Evolutionary conservation across 2,888 invertebrate genomes (phyloP).

Genomic region (Chrysomela aeneicollis): DNA sequence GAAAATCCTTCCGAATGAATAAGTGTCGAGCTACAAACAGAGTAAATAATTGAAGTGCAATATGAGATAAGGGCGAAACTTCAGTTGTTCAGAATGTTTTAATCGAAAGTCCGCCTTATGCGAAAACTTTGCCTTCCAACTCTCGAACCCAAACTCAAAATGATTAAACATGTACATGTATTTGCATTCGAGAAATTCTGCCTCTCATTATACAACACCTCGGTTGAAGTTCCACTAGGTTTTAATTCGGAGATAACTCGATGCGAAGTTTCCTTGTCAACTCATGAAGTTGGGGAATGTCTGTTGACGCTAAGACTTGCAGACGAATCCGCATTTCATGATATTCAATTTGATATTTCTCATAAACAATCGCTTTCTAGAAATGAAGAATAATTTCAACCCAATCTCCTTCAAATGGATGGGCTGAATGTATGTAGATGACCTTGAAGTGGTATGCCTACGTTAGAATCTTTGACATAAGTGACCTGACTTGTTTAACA

Average conservation of each 20-base stretch:
- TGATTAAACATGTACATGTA: conserved; percentile 18
- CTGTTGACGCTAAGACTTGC: background rate
- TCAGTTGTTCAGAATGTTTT: background rate
- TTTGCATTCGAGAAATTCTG: conserved; percentile 10
- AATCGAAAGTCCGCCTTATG: conserved; percentile 1
- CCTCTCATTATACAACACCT: conserved; percentile 14
- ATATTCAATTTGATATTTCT: no score
- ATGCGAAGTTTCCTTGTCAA: background rate
- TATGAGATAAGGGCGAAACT: background rate
- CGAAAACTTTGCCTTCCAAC: conserved; percentile 4
- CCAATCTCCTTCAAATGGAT: no score
- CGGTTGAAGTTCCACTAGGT: conserved; percentile 17
- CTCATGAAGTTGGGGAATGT: background rate
- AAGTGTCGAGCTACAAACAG: background rate
- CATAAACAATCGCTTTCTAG: no score
- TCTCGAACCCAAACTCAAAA: background rate
- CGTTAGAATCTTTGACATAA: no score
- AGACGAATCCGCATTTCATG: background rate
- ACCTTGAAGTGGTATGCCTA: no score
- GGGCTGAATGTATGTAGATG: no score
- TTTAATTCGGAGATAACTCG: conserved; percentile 15
- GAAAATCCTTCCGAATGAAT: no score
- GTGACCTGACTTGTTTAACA: no score
- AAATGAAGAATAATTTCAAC: no score
- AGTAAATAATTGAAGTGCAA: background rate